Evolutionary conservation across 1,140 invertebrate species (phyloP), one percentile per base, ranked within the genome.

Genomic region (Anthonomus grandis): DNA sequence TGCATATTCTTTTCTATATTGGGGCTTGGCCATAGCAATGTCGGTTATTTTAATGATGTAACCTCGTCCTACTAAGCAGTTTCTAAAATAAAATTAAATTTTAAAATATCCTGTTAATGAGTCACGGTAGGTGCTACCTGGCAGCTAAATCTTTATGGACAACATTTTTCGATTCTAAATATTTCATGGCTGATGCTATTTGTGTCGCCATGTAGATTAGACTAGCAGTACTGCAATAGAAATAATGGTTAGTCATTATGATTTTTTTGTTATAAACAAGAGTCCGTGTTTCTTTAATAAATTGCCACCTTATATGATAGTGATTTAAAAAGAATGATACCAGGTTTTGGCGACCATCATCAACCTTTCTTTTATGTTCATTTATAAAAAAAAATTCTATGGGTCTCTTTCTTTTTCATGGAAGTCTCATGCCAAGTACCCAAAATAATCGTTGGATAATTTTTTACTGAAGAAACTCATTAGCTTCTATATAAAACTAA

Each of bases 121-220:
- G 19, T 8, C n/a, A 25, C n/a, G 15, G 13, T 22, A 37, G 19
- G 31, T 36, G 4, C 77, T 80, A 88, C 86, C 86, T 83, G 15
- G 87, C 86, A 17, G 86, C 85, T 39, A 91, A 77, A 73, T 91
- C 88, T 62, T 87, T 81, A 73, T 91, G 88, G 25, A 86, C 82
- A 66, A 90, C 79, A 58, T 88, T 86, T 66, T 87, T 77, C 48
- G 81, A 83, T 72, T 90, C 88, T 63, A 91, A 78, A 70, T 89
- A 90, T 69, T 86, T 90, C 90, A 93, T 93, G 51, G 89, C 91
- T 15, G 86, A 89, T 27, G 90, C 86, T 60, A 93, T 89, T 77
- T 93, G 90, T 36, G 84, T 86, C 39, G 88, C 84, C 72, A 93
- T 85, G 75, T 86, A 90, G 50, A 93, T 83, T 60, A 90, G 79